phyloP scores from a whole-genome alignment of 2,888 invertebrate genomes.

The Anthoptus insignis region DNA sequence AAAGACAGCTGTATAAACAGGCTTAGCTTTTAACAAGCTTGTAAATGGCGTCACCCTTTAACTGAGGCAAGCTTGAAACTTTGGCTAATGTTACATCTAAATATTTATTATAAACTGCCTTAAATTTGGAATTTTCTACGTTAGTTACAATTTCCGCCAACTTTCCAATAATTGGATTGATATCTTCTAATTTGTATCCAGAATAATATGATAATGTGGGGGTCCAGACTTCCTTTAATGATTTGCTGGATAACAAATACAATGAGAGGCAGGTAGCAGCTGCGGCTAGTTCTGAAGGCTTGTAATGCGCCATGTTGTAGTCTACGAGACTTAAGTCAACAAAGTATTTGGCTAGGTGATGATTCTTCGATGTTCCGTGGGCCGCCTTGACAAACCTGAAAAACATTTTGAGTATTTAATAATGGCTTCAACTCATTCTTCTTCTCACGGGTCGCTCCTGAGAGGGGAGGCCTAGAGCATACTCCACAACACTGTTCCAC shows the following conservation, averaged over 20 bases:
- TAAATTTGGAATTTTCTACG: conserved; percentile 90
- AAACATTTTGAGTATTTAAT: conserved; percentile 32
- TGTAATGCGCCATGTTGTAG: conserved; percentile 92
- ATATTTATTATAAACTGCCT: conserved; percentile 91
- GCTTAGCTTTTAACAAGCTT: conserved; percentile 56
- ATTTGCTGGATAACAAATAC: conserved; percentile 83
- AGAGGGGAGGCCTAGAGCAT: too few species aligned
- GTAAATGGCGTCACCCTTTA: conserved; percentile 78
- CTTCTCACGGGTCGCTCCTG: too few species aligned
- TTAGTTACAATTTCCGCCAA: conserved; percentile 90
- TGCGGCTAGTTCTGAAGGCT: conserved; percentile 95
- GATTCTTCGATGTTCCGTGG: conserved; percentile 88
- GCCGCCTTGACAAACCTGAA: conserved; percentile 88
- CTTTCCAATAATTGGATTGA: conserved; percentile 89
- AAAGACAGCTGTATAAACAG: conserved; percentile 2
- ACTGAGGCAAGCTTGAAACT: conserved; percentile 88
- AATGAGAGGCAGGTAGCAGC: conserved; percentile 92
- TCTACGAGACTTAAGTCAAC: conserved; percentile 95
- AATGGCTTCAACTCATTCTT: too few species aligned
- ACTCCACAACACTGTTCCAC: too few species aligned
- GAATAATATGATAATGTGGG: conserved; percentile 92
- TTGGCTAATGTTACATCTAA: conserved; percentile 84
- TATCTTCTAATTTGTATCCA: conserved; percentile 89
- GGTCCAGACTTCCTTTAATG: conserved; percentile 88
- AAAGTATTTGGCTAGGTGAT: conserved; percentile 96